A percentile compares a stretch with the other conserved stretches of the same genome.
phyloP scores from a whole-genome alignment of 1,140 invertebrate genomes.

The Hyles euphorbiae region DNA sequence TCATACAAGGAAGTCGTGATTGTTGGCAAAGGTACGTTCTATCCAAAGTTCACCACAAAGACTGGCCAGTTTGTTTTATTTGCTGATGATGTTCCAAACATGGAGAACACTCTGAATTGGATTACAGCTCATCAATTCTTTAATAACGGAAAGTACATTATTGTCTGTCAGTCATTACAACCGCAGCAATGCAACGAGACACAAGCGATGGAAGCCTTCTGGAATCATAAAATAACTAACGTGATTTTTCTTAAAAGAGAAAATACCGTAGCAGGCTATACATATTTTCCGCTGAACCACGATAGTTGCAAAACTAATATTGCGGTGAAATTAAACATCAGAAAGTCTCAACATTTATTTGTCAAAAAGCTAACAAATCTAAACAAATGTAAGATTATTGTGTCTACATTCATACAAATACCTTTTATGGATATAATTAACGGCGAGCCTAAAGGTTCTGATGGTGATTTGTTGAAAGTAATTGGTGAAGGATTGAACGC shows the following conservation, averaged over 20 bases:
- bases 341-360: slow-evolving; percentile 24
- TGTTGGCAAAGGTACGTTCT: background rate
- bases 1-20: background rate
- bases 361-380: slow-evolving; percentile 49
- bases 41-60: background rate
- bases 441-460: slow-evolving; percentile 38
- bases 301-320: slow-evolving; percentile 25
- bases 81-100: background rate
- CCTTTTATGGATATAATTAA: slow-evolving; percentile 46
- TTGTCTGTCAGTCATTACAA: slow-evolving; percentile 40
- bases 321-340: slow-evolving; percentile 8
- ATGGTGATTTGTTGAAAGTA: slow-evolving; percentile 47
- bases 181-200: slow-evolving; percentile 32
- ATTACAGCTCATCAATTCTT: slow-evolving; percentile 13
- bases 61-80: background rate
- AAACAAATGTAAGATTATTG: slow-evolving; percentile 40
- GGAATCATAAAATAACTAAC: slow-evolving; percentile 47
- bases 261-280: slow-evolving; percentile 22
- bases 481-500: slow-evolving; percentile 44
- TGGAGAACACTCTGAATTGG: background rate
- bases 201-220: slow-evolving; percentile 34
- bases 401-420: slow-evolving; percentile 44
- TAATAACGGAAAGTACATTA: slow-evolving; percentile 42
- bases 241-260: slow-evolving; percentile 38
- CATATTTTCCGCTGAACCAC: slow-evolving; percentile 30